phyloP scores from a whole-genome alignment of 2,113 vertebrate species.

The Lycaon pictus region DNA sequence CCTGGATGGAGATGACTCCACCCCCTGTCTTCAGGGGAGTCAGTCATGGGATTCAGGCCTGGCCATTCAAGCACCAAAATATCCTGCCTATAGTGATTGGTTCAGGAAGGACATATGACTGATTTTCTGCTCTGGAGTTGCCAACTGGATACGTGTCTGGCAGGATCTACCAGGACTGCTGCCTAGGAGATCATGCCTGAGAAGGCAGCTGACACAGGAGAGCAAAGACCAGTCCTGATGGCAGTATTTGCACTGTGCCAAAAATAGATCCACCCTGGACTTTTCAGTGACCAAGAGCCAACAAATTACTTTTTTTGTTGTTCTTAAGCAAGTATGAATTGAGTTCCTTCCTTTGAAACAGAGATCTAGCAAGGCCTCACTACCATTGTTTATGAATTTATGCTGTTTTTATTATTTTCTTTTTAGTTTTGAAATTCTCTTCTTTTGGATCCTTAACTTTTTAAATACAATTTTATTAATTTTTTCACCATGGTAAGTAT shows the following conservation, averaged over 20 bases:
- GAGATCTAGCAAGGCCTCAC: slow-evolving; percentile 3
- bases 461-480: not conserved
- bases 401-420: not conserved
- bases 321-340: slow-evolving; percentile 15
- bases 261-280: not conserved
- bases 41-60: not conserved
- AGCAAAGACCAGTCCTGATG: not conserved
- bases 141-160: not conserved
- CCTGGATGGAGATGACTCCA: not conserved
- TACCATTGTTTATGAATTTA: not conserved
- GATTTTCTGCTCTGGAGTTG: not conserved
- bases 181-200: not conserved
- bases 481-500: not conserved
- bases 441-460: not conserved
- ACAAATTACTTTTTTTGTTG: slow-evolving; percentile 34
- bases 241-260: not conserved
- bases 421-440: not conserved
- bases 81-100: not conserved
- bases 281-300: not conserved
- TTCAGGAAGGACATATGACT: slow-evolving; percentile 35
- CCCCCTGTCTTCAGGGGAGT: no score
- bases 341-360: slow-evolving; percentile 61
- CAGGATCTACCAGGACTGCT: not conserved
- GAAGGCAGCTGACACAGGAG: not conserved
- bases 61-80: not conserved